phyloP scores from a whole-genome alignment of 2,113 vertebrate species.

The Sander lucioperca region DNA sequence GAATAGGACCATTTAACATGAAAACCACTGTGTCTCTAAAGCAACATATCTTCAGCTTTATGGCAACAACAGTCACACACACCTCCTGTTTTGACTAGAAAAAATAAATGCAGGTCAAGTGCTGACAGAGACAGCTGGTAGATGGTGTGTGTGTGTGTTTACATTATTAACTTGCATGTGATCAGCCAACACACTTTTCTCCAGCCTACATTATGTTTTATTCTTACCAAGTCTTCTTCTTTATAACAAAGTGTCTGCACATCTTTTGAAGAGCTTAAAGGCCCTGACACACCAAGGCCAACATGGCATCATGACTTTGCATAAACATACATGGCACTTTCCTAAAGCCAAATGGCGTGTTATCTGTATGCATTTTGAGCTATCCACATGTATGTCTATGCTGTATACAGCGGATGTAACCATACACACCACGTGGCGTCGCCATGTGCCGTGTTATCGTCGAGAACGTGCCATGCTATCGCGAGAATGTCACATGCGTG shows the following conservation, averaged over 20 bases:
- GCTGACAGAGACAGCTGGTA: conserved; percentile 66
- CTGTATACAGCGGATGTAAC: too few species aligned
- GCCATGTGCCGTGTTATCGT: too few species aligned
- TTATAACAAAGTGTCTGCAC: not conserved
- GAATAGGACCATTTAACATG: conserved; percentile 12
- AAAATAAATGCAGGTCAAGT: conserved; percentile 58
- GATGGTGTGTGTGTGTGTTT: not conserved
- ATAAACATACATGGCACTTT: too few species aligned
- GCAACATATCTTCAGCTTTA: conserved; percentile 44
- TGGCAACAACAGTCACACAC: conserved; percentile 16
- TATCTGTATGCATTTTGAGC: too few species aligned
- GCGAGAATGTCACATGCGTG: too few species aligned
- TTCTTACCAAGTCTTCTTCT: not conserved
- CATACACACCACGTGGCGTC: too few species aligned
- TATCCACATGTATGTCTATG: too few species aligned
- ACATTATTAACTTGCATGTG: conserved; percentile 37
- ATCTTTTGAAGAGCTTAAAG: not conserved
- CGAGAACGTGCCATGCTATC: too few species aligned
- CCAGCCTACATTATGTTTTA: not conserved
- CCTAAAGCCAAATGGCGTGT: too few species aligned
- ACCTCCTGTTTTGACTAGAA: conserved; percentile 32
- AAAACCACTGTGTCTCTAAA: not conserved
- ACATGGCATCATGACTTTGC: too few species aligned
- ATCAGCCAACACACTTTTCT: conserved; percentile 24
- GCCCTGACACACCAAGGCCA: too few species aligned